Evolutionary conservation across 2,113 vertebrate genomes (phyloP).

Genomic region (Saccopteryx bilineata): DNA sequence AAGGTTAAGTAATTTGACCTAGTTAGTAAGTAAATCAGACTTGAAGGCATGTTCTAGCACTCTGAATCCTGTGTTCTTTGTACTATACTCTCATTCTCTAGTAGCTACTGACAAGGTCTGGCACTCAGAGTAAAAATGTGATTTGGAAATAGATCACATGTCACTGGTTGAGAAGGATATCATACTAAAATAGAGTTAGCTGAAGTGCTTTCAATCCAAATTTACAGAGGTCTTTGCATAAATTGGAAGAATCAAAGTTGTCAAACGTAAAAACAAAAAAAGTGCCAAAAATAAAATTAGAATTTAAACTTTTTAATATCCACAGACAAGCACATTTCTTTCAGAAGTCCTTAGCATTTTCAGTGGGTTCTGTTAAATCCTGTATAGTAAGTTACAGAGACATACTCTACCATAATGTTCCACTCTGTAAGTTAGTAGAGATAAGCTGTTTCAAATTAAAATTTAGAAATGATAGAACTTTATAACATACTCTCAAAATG

Average conservation of each 20-base stretch:
- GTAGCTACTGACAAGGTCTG: neutral
- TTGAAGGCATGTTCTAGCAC: neutral
- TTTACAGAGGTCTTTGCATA: conserved; percentile 27
- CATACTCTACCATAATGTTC: neutral
- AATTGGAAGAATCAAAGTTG: neutral
- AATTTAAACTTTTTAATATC: neutral
- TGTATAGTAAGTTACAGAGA: neutral
- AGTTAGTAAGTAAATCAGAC: neutral
- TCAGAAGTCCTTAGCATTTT: neutral
- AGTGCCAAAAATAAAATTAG: conserved; percentile 14
- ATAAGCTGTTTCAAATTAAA: neutral
- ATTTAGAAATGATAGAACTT: neutral
- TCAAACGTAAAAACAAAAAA: neutral
- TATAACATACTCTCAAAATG: neutral
- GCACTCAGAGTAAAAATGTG: neutral
- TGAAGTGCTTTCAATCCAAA: neutral
- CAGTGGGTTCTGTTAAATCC: neutral
- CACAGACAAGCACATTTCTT: neutral
- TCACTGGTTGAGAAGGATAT: neutral
- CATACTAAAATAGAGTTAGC: neutral
- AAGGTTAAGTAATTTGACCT: neutral
- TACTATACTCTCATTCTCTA: neutral
- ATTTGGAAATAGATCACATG: conserved; percentile 2
- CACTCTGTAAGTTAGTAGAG: neutral
- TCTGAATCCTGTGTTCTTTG: neutral